Evolutionary conservation across 2,888 invertebrate species (phyloP), one percentile per base, ranked within the genome.

Genomic region (Synergus japonicus): DNA sequence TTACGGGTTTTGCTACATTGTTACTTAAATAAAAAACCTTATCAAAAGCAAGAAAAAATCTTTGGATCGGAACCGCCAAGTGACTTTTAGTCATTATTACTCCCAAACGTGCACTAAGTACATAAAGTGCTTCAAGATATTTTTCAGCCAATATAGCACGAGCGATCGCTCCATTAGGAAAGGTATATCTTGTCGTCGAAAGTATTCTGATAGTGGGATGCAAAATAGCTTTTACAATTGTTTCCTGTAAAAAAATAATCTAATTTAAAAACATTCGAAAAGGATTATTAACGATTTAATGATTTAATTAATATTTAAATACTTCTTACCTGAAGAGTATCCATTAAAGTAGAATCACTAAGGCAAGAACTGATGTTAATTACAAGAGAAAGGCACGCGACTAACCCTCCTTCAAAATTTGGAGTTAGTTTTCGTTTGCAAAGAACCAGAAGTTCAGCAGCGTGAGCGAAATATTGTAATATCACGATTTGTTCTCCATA

Each of bases 401-500:
- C 95, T 8, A 98, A 94, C 4, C 97, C 98, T 22, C 97, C 97
- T 93, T 99, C 99, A 76, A 98, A 93, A 89, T 96, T 97, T 4
- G 95, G 93, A 0, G 97, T 97, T 84, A 98, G 93, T 83, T 97
- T 95, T 82, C 96, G 95, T 82, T 96, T 95, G 86, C 97, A 97
- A 18, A 97, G 94, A 1, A 96, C 95, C 73, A 97, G 95, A 82
- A 98, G 91, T 90, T 98, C 98, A 46, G 96, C 96, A 93, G 97
- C 96, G 90, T 98, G 97, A 0, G 98, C 97, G 83, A 98, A 93
- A 92, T 98, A 98, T 92, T 98, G 98, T 85, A 97, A 93, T 84
- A 98, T 93, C 88, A 98, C 96, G 81, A 98, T 94, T 88, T 97
- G 97, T 89, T 97, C 97, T 41, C 97, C 98, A 91, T 97, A 98